These are phyloP conservation scores for Sebastiscus albofasciatus DNA, from an alignment of 2,797 vertebrate species.

Conservation along the genomic window DNA sequence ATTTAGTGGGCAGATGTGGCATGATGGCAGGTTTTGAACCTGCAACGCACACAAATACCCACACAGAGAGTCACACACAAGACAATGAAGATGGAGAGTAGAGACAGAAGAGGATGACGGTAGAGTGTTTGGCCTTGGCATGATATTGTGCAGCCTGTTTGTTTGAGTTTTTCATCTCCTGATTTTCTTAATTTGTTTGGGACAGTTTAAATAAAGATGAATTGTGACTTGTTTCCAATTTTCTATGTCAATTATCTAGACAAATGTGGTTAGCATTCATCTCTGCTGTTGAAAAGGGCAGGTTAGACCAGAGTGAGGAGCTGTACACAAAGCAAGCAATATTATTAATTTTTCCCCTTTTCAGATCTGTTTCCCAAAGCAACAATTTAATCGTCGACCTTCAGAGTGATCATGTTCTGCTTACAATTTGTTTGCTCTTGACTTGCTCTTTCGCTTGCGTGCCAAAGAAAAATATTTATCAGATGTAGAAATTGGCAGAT, in stretches of 20 bases:
- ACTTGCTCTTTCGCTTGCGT: not conserved
- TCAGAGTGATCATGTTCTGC: not conserved
- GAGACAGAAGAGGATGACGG: too few species aligned
- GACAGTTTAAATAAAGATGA: not conserved
- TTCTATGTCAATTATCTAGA: not conserved
- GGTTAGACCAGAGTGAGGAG: not conserved
- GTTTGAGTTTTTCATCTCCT: not conserved
- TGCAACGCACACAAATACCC: too few species aligned
- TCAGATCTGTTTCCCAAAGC: not conserved
- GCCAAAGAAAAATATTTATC: not conserved
- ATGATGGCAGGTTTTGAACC: too few species aligned
- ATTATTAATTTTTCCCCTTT: not conserved
- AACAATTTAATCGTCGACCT: not conserved
- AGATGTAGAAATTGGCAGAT: not conserved
- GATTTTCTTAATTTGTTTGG: not conserved
- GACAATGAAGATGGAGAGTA: not conserved
- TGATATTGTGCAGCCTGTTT: accelerated
- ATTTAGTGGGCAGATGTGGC: too few species aligned
- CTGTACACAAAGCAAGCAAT: not conserved
- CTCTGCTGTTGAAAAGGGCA: not conserved
- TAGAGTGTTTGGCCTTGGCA: not conserved
- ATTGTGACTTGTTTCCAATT: not conserved
- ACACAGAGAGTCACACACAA: not conserved
- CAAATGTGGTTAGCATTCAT: not conserved
- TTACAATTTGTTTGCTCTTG: not conserved